A percentile compares a stretch with the other conserved stretches of the same genome.
Evolutionary conservation across 2,888 invertebrate species (phyloP).

Genomic region (Phasia obesa): DNA sequence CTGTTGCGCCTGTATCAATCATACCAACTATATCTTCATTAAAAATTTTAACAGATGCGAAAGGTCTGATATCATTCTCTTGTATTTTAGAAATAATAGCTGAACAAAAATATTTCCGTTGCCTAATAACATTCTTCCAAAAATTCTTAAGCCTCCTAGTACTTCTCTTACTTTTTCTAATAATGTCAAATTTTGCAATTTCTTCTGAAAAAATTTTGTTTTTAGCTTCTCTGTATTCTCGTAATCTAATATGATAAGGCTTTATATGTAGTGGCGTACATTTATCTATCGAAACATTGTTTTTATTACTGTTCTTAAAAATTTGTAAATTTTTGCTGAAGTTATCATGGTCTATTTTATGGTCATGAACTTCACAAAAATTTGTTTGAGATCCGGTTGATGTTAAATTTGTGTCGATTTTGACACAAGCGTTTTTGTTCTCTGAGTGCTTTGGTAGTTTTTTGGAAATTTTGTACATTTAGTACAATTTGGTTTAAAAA

Average conservation of each 20-base stretch:
- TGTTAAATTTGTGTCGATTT: neutral
- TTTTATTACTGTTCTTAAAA: neutral
- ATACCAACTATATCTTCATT: slow-evolving; percentile 17
- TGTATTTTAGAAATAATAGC: neutral
- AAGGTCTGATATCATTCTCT: slow-evolving; percentile 11
- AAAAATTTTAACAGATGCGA: slow-evolving; percentile 10
- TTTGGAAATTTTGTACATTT: neutral
- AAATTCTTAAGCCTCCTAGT: neutral
- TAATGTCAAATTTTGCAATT: neutral
- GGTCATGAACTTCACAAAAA: neutral
- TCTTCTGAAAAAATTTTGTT: neutral
- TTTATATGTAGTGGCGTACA: neutral
- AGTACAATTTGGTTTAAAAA: neutral
- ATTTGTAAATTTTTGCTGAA: neutral
- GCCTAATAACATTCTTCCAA: neutral
- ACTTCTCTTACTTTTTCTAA: neutral
- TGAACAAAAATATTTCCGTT: slow-evolving; percentile 4
- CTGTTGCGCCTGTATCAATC: slow-evolving; percentile 40
- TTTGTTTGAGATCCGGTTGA: neutral
- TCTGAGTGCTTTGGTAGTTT: neutral
- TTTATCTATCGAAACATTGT: neutral
- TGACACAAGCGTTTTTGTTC: neutral
- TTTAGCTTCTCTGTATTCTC: neutral
- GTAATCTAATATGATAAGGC: neutral
- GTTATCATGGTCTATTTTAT: neutral